A percentile compares a stretch with the other conserved stretches of the same genome.
Conservation (phyloP, 2,888 invertebrate species). For the Griposia aprilina region DNA sequence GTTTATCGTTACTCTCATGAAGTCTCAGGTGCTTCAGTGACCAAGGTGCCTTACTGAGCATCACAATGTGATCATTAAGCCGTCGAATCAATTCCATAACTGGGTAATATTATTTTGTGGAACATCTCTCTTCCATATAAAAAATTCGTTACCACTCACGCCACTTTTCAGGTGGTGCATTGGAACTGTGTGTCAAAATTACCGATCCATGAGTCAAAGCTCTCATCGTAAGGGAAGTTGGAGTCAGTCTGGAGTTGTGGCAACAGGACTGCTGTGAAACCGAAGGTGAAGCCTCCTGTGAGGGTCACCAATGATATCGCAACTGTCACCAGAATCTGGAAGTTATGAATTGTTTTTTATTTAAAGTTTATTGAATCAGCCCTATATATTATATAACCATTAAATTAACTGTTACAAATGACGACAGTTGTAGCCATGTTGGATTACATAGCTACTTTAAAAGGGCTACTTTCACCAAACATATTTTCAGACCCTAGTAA, state of each 20-base stretch:
- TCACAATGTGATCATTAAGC: background rate
- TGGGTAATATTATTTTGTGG: background rate
- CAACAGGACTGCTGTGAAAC: conserved; percentile 73
- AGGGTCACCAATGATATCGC: conserved; percentile 73
- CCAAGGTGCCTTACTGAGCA: background rate
- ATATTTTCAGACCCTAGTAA: no score
- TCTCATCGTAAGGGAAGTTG: conserved; percentile 70
- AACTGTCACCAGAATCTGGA: conserved; percentile 72
- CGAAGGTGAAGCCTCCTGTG: conserved; percentile 72
- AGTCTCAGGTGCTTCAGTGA: background rate
- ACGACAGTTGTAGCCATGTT: background rate
- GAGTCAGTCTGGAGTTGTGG: conserved; percentile 73
- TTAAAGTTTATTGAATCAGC: no score
- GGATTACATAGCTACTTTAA: background rate
- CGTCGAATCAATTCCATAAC: background rate
- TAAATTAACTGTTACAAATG: no score
- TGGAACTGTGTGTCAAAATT: conserved; percentile 34
- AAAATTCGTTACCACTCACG: background rate
- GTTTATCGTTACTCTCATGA: conserved; percentile 8
- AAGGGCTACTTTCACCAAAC: background rate
- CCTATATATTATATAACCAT: no score
- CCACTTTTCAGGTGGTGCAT: no score
- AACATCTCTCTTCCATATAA: background rate
- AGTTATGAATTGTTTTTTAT: conserved; percentile 7
- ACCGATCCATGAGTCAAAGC: conserved; percentile 79